Evolutionary conservation across 64 coral and sea anemone genomes (phyloP).

Genomic region (Pocillopora verrucosa): DNA sequence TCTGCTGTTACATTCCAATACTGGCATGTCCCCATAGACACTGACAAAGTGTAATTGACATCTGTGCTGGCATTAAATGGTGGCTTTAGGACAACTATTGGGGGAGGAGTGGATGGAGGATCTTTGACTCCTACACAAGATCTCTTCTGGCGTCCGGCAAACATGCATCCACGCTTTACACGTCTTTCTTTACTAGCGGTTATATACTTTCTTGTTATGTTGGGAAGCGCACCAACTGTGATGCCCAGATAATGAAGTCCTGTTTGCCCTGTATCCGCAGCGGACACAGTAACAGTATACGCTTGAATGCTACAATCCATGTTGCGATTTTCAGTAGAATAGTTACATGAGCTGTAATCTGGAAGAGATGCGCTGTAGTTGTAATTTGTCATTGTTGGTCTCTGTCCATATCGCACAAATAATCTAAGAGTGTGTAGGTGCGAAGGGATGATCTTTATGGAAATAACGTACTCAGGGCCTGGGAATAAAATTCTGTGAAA

Average conservation of each 20-base stretch:
- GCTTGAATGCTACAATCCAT: conserved; percentile 6
- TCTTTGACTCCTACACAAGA: conserved; percentile 92
- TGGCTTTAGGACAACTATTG: conserved; percentile 33
- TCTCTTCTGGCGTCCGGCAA: conserved; percentile 60
- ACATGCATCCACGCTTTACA: conserved; percentile 58
- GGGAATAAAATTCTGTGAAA: conserved; percentile 72
- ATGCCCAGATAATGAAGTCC: conserved; percentile 79
- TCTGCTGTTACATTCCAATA: conserved; percentile 73
- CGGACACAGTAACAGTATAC: conserved; percentile 66
- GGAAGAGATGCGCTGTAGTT: conserved; percentile 63
- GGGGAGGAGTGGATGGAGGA: conserved; percentile 75
- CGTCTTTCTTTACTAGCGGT: conserved; percentile 23
- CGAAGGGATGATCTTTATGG: conserved; percentile 55
- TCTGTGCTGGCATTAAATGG: conserved; percentile 60
- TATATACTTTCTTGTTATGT: background rate
- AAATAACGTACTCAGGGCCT: conserved; percentile 76
- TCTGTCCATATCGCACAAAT: conserved; percentile 52
- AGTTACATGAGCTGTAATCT: conserved; percentile 65
- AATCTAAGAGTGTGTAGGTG: conserved; percentile 40
- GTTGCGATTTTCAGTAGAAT: conserved; percentile 43
- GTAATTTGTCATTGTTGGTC: conserved; percentile 39
- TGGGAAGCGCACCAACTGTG: background rate
- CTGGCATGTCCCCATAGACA: conserved; percentile 73
- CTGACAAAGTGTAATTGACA: conserved; percentile 79
- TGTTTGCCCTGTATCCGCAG: conserved; percentile 59